A percentile compares a stretch with the other conserved stretches of the same genome.
Evolutionary conservation across 1,140 invertebrate species (phyloP).

Genomic region (Linepithema humile): DNA sequence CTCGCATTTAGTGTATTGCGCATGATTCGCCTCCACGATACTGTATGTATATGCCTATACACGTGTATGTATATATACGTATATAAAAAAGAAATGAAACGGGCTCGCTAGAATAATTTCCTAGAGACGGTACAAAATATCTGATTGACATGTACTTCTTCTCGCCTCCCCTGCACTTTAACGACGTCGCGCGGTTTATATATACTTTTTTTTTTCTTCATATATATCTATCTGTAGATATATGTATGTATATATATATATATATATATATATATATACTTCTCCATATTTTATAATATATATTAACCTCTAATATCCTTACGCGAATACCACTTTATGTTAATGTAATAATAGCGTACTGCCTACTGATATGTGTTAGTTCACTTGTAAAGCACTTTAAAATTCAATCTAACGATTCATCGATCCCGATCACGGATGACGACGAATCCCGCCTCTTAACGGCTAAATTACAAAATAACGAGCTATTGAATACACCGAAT

Average conservation of each 20-base stretch:
- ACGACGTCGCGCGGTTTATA: conserved; percentile 43
- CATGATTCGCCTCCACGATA: conserved; percentile 30
- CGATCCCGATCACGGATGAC: conserved; percentile 47
- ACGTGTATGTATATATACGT: conserved; percentile 42
- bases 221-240: conserved; percentile 58
- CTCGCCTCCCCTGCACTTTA: conserved; percentile 7
- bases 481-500: conserved; percentile 36
- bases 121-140: conserved; percentile 77
- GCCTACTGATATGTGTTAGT: conserved; percentile 82
- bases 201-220: conserved; percentile 48
- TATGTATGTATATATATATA: conserved; percentile 61
- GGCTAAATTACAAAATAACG: conserved; percentile 48
- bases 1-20: background rate
- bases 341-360: conserved; percentile 76
- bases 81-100: conserved; percentile 60
- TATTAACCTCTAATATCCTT: conserved; percentile 66
- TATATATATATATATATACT: conserved; percentile 68
- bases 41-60: conserved; percentile 5
- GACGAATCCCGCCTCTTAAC: conserved; percentile 38
- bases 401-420: conserved; percentile 78
- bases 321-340: conserved; percentile 61
- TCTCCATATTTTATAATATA: conserved; percentile 61
- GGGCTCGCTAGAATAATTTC: conserved; percentile 65
- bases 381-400: conserved; percentile 82
- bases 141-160: conserved; percentile 74